These are phyloP conservation scores for Lepidothrix coronata DNA, from an alignment of 2,113 vertebrate species.

Conservation along the genomic window DNA sequence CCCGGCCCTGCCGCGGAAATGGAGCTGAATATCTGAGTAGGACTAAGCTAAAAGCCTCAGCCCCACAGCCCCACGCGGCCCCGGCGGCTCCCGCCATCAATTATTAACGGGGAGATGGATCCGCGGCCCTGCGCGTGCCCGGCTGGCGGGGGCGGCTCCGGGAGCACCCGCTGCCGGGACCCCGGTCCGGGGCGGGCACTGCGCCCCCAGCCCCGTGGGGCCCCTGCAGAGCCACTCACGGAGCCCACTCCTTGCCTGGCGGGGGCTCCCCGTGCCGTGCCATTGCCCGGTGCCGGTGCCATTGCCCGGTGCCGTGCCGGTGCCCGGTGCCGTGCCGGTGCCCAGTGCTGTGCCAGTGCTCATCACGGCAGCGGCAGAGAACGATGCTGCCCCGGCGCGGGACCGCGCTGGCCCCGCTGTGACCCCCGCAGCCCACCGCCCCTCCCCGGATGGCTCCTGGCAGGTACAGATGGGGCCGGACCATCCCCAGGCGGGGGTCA, in stretches of 20 bases:
- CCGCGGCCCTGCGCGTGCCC: background rate
- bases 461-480: background rate
- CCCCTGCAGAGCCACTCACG: too few species aligned
- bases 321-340: background rate
- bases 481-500: background rate
- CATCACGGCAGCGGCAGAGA: background rate
- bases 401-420: slow-evolving; percentile 6
- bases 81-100: slow-evolving; percentile 33
- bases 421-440: background rate
- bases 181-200: background rate
- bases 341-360: background rate
- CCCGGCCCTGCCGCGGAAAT: slow-evolving; percentile 36
- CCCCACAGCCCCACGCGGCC: background rate
- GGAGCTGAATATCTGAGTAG: slow-evolving; percentile 55
- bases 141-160: background rate
- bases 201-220: background rate
- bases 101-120: slow-evolving; percentile 37
- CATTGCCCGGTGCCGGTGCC: background rate
- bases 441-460: slow-evolving; percentile 43
- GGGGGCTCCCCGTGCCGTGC: background rate
- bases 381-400: background rate
- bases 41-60: slow-evolving; percentile 45
- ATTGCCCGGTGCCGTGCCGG: background rate
- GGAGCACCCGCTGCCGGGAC: background rate
- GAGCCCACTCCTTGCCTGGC: background rate